Conservation (phyloP, 1,140 invertebrate species). For the Euura saliciscinereae region DNA sequence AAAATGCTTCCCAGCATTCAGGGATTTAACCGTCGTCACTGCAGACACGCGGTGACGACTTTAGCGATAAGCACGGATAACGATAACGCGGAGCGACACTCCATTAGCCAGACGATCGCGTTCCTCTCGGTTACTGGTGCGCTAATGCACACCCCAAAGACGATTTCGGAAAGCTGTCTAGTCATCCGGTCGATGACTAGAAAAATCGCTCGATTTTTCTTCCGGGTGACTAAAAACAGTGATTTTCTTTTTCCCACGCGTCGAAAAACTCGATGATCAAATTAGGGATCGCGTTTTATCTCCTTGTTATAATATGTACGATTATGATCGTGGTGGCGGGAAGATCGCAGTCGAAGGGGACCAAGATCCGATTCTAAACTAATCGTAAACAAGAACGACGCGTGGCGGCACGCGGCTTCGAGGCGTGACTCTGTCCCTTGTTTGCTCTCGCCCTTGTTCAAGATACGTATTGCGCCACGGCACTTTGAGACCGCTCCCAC, state of each 20-base stretch:
- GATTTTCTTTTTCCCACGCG: too few species aligned
- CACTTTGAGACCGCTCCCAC: too few species aligned
- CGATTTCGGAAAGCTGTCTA: not conserved
- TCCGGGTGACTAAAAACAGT: not conserved
- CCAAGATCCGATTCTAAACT: not conserved
- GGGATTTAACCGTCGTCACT: conserved; percentile 48
- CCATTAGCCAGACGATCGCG: conserved; percentile 38
- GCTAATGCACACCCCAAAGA: not conserved
- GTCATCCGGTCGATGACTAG: conserved; percentile 6
- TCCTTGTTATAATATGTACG: too few species aligned
- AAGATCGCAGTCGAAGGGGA: too few species aligned
- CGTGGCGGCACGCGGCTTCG: not conserved
- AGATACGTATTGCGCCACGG: not conserved
- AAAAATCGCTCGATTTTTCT: not conserved
- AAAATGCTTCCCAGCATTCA: conserved; percentile 38
- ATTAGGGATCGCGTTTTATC: too few species aligned
- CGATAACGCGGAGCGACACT: conserved; percentile 49
- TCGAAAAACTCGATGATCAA: too few species aligned
- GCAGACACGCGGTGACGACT: conserved; percentile 25
- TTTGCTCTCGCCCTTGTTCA: conserved; percentile 11
- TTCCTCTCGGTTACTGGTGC: not conserved
- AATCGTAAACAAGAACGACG: conserved; percentile 8
- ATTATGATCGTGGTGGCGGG: too few species aligned
- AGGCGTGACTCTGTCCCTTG: conserved; percentile 5
- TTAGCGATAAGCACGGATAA: conserved; percentile 32